Conservation (phyloP, 1,140 invertebrate species). For the Halotydeus destructor region DNA sequence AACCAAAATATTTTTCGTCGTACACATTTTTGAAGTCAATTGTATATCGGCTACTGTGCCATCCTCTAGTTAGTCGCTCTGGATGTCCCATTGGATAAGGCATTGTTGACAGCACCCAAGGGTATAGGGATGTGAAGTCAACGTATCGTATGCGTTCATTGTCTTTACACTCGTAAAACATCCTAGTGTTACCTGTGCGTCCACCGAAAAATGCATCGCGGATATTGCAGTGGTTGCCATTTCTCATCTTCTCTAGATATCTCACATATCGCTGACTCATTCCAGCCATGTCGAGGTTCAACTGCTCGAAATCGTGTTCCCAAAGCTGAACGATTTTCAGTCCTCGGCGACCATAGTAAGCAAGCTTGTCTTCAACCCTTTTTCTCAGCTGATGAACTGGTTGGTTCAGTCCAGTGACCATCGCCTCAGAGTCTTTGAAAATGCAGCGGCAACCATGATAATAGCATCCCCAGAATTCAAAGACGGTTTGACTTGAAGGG, state of each 20-base stretch:
- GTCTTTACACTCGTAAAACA: background rate
- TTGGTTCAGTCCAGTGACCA: too few relatives aligned
- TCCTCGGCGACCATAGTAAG: too few relatives aligned
- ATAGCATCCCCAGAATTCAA: too few relatives aligned
- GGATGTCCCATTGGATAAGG: conserved; percentile 9
- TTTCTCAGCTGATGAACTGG: too few relatives aligned
- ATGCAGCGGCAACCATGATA: too few relatives aligned
- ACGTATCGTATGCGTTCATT: conserved; percentile 7
- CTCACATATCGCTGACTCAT: background rate
- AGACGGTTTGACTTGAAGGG: background rate
- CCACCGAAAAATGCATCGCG: conserved; percentile 1
- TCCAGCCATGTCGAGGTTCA: background rate
- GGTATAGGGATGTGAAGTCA: conserved; percentile 10
- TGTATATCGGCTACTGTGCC: too few relatives aligned
- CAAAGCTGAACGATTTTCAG: too few relatives aligned
- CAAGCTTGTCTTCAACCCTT: too few relatives aligned
- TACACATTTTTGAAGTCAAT: too few relatives aligned
- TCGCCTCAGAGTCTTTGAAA: background rate
- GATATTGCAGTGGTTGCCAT: background rate
- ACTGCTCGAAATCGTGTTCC: background rate
- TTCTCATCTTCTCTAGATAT: background rate
- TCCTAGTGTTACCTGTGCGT: background rate
- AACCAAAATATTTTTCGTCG: too few relatives aligned
- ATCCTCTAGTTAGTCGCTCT: too few relatives aligned
- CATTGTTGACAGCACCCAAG: background rate